These are phyloP conservation scores for Chrosomus eos DNA, from an alignment of 2,797 vertebrate genomes.

Conservation along the genomic window DNA sequence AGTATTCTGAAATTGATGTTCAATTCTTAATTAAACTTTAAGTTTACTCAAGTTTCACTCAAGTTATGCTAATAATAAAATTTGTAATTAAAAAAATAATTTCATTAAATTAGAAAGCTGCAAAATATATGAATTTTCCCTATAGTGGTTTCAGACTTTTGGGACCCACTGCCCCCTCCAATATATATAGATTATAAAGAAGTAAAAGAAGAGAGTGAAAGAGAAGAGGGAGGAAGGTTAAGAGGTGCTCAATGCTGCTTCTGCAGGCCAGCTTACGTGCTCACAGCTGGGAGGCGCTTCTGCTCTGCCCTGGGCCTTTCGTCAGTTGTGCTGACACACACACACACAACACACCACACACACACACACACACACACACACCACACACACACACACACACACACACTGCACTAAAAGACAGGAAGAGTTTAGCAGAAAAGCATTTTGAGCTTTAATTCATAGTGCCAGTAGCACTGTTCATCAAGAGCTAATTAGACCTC, in stretches of 20 bases:
- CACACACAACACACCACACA: no score
- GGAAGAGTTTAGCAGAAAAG: slow-evolving; percentile 7
- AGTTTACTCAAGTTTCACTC: no score
- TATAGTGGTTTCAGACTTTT: background rate
- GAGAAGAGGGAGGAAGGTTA: background rate
- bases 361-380: slow-evolving; percentile 20
- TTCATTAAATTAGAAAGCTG: background rate
- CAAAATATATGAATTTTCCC: background rate
- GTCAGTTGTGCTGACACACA: slow-evolving; percentile 26
- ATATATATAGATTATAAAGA: background rate
- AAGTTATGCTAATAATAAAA: background rate
- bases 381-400: slow-evolving; percentile 4
- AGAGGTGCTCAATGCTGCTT: slow-evolving; percentile 6
- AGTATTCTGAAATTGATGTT: background rate
- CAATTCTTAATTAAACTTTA: background rate
- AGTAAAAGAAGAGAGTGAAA: background rate
- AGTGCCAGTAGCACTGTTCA: slow-evolving; percentile 44
- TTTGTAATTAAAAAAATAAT: background rate
- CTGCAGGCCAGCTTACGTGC: slow-evolving; percentile 35
- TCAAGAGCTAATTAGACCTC: slow-evolving; percentile 43
- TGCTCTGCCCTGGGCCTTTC: slow-evolving; percentile 55
- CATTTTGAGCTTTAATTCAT: background rate
- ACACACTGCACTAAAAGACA: background rate
- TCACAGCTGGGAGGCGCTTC: slow-evolving; percentile 59
- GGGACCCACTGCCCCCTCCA: no score